Evolutionary conservation across 2,888 invertebrate genomes (phyloP).

Genomic region (Drosophila rubida): DNA sequence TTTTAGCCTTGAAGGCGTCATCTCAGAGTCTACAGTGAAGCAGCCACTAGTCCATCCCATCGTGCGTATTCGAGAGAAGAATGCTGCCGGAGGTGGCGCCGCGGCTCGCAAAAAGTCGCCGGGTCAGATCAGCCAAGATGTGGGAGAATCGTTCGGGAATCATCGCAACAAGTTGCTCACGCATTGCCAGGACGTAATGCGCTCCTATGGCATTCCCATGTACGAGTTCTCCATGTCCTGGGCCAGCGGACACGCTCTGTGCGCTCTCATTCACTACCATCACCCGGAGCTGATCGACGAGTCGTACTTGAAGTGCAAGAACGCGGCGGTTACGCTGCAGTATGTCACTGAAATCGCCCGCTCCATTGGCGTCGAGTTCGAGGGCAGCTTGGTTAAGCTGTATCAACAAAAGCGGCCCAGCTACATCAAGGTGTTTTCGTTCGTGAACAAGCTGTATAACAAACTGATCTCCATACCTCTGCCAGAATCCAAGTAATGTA

Average conservation of each 20-base stretch:
- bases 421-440: slow-evolving; percentile 31
- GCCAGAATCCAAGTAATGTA: neutral
- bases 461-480: neutral
- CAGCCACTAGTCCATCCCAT: neutral
- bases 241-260: slow-evolving; percentile 59
- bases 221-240: slow-evolving; percentile 60
- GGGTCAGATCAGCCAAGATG: neutral
- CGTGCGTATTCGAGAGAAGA: neutral
- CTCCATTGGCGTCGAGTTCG: slow-evolving; percentile 33
- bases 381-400: slow-evolving; percentile 18
- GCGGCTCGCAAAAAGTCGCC: neutral
- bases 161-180: slow-evolving; percentile 24
- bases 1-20: neutral
- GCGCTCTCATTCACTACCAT: slow-evolving; percentile 56
- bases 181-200: slow-evolving; percentile 35
- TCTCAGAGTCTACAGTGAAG: neutral
- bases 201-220: slow-evolving; percentile 55
- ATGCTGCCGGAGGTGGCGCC: neutral
- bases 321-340: slow-evolving; percentile 26
- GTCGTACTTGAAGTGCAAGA: slow-evolving; percentile 7
- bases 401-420: slow-evolving; percentile 25
- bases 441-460: slow-evolving; percentile 36
- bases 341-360: slow-evolving; percentile 24
- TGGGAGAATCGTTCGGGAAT: slow-evolving; percentile 48
- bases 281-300: slow-evolving; percentile 40